phyloP scores from a whole-genome alignment of 2,113 vertebrate genomes.

The Nycticorax nycticorax region DNA sequence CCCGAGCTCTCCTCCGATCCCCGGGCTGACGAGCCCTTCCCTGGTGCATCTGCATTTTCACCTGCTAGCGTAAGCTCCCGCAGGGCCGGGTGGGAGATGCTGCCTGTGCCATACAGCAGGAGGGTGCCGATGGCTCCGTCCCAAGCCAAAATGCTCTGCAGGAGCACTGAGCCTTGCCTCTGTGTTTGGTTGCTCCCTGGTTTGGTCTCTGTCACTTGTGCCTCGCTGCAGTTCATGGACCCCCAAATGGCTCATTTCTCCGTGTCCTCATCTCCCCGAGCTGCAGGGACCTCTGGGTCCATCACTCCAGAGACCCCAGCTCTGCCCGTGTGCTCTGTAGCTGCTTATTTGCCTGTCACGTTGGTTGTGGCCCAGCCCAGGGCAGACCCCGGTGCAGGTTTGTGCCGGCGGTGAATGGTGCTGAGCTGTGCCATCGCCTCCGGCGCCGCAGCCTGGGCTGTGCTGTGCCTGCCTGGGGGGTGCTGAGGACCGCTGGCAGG shows the following conservation, averaged over 20 bases:
- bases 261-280: fast-evolving
- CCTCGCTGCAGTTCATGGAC: fast-evolving
- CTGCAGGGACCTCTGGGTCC: neutral
- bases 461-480: fast-evolving
- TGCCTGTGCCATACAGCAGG: neutral
- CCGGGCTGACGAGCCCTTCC: fast-evolving
- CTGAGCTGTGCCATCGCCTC: neutral
- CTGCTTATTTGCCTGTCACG: neutral
- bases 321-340: neutral
- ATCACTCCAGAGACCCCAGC: neutral
- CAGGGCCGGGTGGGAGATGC: neutral
- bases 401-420: neutral
- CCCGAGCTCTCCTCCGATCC: fast-evolving
- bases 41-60: neutral
- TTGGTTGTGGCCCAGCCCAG: neutral
- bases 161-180: fast-evolving
- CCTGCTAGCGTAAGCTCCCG: neutral
- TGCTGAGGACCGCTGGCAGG: neutral
- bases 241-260: neutral
- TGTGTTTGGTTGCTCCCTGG: fast-evolving
- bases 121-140: fast-evolving
- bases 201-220: neutral
- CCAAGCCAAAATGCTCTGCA: neutral
- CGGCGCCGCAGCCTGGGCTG: neutral
- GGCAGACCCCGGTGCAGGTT: fast-evolving